Base-by-base conservation (phyloP, 2,797 vertebrate genomes). In the Mus spretus region DNA sequence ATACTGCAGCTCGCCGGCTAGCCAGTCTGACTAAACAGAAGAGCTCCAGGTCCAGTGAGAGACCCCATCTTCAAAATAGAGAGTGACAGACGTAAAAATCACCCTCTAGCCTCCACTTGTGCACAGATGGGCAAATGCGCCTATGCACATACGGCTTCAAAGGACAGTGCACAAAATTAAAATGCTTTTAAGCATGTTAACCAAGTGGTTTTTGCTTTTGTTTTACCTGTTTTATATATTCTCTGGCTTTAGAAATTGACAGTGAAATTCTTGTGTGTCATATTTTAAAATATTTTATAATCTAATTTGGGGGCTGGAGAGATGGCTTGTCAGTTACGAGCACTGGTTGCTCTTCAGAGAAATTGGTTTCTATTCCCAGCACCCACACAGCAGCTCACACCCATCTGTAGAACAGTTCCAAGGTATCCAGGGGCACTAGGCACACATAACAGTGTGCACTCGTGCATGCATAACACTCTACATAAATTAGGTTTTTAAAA, bases 171-270 rank as follows among this genome's bases (percentile, higher is more conserved):
- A 83, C 28, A 93, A 84, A 94, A 86, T 55, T 83, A 72, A 93
- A 92, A 22, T 85, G 83, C 50, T 55, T 57, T 89, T 89, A 31
- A 77, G 47, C 40, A 81, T 57, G 6, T 78, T 89, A 92, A 67
- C 74, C 78, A 67, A 12, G 59, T 26, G 94, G 92, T 88, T 78
- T 37, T 40, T 75, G 86, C 13, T 57, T 90, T 91, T 70, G n/a
- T 72, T 22, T 13, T 63, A 20, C 70, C 20, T 44, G 37, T 87
- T 91, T 78, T 78, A 34, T 85, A 19, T n/a, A 1, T 90, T 20
- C 31, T 97, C n/a, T 97, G 44, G 28, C 75, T 97, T 93, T 94
- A 89, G 90, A 96, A 96, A 96, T 55, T 88, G 78, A 86, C 44
- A 88, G 40, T 96, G 40, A 91, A 24, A 79, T 89, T 90, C 44